Conservation (phyloP, 2,888 invertebrate species). For the Ophion costatus region DNA sequence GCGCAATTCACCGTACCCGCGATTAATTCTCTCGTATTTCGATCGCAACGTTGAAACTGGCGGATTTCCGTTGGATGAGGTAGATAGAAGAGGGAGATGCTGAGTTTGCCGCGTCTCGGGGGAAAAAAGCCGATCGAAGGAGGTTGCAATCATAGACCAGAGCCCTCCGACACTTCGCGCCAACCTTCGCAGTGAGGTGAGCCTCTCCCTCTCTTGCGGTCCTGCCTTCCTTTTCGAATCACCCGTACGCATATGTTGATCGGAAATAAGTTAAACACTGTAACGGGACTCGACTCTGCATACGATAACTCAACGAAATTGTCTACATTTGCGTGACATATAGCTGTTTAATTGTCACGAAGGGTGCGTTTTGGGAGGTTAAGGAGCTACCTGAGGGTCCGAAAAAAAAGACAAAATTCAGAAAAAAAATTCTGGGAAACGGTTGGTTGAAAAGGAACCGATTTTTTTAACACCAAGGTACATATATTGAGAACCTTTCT, state of each 20-base stretch:
- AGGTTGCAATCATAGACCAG: conserved; percentile 23
- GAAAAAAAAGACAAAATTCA: too few species aligned
- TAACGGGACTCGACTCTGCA: neutral
- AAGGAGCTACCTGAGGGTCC: neutral
- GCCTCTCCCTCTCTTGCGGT: neutral
- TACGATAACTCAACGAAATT: neutral
- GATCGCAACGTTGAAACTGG: neutral
- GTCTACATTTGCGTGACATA: conserved; percentile 19
- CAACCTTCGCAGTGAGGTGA: conserved; percentile 59
- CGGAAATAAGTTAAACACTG: neutral
- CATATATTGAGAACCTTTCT: too few species aligned
- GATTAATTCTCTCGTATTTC: conserved; percentile 5
- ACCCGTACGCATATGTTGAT: conserved; percentile 7
- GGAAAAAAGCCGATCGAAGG: conserved; percentile 30
- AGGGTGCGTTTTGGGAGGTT: conserved; percentile 38
- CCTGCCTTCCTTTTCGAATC: neutral
- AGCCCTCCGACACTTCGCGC: conserved; percentile 47
- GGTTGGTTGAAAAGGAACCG: too few species aligned
- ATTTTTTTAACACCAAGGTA: too few species aligned
- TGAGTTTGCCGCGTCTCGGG: conserved; percentile 33
- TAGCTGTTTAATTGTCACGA: conserved; percentile 1
- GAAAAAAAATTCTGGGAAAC: too few species aligned
- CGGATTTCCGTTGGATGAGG: neutral
- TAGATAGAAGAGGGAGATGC: conserved; percentile 18
- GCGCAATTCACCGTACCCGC: neutral